Conservation (phyloP, 2,113 vertebrate species). For the Epinephelus moara region DNA sequence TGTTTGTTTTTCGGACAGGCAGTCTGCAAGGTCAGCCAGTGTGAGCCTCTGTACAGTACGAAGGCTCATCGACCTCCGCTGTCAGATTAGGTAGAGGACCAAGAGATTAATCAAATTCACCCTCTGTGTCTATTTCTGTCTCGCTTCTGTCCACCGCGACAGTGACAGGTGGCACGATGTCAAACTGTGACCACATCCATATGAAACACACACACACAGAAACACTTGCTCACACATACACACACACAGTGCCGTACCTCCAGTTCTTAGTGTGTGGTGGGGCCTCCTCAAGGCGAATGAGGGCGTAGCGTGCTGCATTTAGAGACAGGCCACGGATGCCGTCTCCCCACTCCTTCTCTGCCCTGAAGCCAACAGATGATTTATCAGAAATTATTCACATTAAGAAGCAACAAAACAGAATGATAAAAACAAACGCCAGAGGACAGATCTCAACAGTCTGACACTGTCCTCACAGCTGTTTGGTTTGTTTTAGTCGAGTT, state of each 20-base stretch:
- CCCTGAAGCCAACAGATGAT: slow-evolving; percentile 78
- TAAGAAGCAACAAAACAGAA: not conserved
- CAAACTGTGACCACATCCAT: slow-evolving; percentile 12
- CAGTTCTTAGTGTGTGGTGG: slow-evolving; percentile 98
- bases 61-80: slow-evolving; percentile 36
- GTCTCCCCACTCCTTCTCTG: slow-evolving; percentile 98
- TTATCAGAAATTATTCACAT: not conserved
- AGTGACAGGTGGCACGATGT: slow-evolving; percentile 16
- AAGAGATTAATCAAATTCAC: slow-evolving; percentile 58
- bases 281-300: slow-evolving; percentile 93
- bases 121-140: slow-evolving; percentile 44
- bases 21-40: slow-evolving; percentile 6
- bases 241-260: slow-evolving; percentile 84
- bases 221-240: not conserved
- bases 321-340: slow-evolving; percentile 94
- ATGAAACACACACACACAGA: not conserved
- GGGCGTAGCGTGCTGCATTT: slow-evolving; percentile 95
- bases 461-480: not conserved
- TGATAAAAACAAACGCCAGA: not conserved
- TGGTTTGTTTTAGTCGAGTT: not conserved
- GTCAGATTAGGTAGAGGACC: slow-evolving; percentile 62
- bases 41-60: not conserved
- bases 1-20: slow-evolving; percentile 32
- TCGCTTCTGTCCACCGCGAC: not conserved
- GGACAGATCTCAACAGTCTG: not conserved